Conservation (phyloP, 2,888 invertebrate genomes). For the Zaprionus bogoriensis region DNA sequence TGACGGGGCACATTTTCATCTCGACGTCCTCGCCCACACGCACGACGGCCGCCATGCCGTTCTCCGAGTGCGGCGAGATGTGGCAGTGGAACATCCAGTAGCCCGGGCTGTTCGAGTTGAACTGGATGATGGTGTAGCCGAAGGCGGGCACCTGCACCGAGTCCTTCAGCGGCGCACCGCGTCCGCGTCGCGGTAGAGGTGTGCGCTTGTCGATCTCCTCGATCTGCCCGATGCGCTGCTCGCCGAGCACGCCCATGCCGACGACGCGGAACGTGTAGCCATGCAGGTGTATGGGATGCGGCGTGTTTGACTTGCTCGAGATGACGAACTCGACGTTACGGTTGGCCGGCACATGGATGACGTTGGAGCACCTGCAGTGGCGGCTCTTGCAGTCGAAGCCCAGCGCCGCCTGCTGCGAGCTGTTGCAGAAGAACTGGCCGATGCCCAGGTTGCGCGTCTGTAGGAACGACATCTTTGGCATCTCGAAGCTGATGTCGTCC, state of each 20-base stretch:
- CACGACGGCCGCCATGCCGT: conserved; percentile 79
- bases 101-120: conserved; percentile 77
- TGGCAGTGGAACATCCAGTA: conserved; percentile 81
- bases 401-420: conserved; percentile 63
- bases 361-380: conserved; percentile 78
- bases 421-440: conserved; percentile 74
- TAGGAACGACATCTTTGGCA: conserved; percentile 74
- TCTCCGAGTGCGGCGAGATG: conserved; percentile 79
- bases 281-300: conserved; percentile 79
- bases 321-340: conserved; percentile 76
- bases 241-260: conserved; percentile 79
- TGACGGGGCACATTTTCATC: conserved; percentile 80
- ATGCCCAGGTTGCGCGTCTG: conserved; percentile 79
- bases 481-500: conserved; percentile 76
- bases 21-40: conserved; percentile 77
- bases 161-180: conserved; percentile 76
- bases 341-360: conserved; percentile 78
- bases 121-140: conserved; percentile 79
- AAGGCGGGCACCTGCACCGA: conserved; percentile 79
- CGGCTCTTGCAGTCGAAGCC: conserved; percentile 72
- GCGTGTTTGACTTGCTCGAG: conserved; percentile 64
- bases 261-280: conserved; percentile 80
- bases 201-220: conserved; percentile 71
- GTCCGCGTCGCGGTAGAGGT: conserved; percentile 70
- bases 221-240: conserved; percentile 71